Evolutionary conservation across 2,888 invertebrate genomes (phyloP).

Genomic region (Ferrisia virgata): DNA sequence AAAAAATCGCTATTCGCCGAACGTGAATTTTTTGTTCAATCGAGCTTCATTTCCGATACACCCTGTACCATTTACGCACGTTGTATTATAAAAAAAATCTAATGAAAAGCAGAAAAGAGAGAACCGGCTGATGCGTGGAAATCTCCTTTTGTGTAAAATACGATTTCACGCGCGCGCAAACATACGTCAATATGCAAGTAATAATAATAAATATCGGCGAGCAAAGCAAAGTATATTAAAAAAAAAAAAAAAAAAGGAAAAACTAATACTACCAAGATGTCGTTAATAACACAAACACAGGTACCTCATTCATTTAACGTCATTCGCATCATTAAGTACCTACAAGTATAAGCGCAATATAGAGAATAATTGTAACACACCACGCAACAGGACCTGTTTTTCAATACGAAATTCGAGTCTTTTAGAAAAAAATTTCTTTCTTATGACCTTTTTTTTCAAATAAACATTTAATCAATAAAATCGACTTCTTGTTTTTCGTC

Average conservation of each 20-base stretch:
- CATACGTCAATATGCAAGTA: not conserved
- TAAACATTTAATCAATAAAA: not conserved
- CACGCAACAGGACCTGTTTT: not conserved
- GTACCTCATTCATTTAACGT: not conserved
- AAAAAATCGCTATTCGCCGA: too few relatives aligned
- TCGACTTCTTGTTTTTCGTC: not conserved
- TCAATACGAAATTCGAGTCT: not conserved
- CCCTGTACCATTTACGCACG: not conserved
- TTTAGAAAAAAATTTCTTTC: not conserved
- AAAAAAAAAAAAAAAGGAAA: not conserved
- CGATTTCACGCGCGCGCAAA: not conserved
- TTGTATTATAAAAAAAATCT: not conserved
- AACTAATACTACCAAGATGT: not conserved
- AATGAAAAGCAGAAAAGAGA: not conserved
- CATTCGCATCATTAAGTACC: not conserved
- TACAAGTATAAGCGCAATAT: too few relatives aligned
- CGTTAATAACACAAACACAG: not conserved
- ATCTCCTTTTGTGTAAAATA: conserved; percentile 2
- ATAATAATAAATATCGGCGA: not conserved
- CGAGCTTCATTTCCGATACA: not conserved
- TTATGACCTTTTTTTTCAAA: not conserved
- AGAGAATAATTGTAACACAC: not conserved
- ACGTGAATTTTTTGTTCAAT: too few relatives aligned
- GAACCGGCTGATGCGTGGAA: not conserved
- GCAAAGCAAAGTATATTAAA: too few relatives aligned